A percentile compares a stretch with the other conserved stretches of the same genome.
Evolutionary conservation across 2,888 invertebrate species (phyloP).

Genomic region (Amaurobius ferox): DNA sequence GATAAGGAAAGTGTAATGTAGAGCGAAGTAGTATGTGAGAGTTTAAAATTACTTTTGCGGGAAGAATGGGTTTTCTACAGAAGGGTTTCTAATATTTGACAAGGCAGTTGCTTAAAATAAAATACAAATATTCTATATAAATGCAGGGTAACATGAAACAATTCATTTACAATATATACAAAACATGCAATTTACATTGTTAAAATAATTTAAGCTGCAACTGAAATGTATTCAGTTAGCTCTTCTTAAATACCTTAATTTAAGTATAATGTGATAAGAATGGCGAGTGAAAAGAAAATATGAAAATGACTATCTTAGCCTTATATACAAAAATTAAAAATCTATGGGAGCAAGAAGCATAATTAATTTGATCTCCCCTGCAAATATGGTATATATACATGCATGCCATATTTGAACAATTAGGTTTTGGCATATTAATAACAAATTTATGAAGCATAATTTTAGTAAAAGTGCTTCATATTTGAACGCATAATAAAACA

Average conservation of each 20-base stretch:
- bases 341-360: too few species aligned
- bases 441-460: too few species aligned
- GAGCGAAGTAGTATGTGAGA: neutral
- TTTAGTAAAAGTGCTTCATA: too few species aligned
- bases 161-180: slow-evolving; percentile 59
- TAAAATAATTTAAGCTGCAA: slow-evolving; percentile 12
- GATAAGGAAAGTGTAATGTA: neutral
- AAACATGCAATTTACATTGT: slow-evolving; percentile 55
- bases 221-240: neutral
- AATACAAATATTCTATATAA: slow-evolving; percentile 42
- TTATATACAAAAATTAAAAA: too few species aligned
- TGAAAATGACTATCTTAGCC: too few species aligned
- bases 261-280: too few species aligned
- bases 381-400: too few species aligned
- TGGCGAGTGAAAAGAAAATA: too few species aligned
- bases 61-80: slow-evolving; percentile 23
- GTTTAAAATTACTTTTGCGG: neutral
- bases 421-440: too few species aligned
- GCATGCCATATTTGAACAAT: too few species aligned
- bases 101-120: slow-evolving; percentile 62
- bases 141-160: slow-evolving; percentile 60
- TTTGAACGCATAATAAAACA: too few species aligned
- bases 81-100: slow-evolving; percentile 71
- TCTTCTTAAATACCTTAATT: neutral
- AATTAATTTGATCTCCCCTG: too few species aligned